Conservation (phyloP, 2,113 vertebrate species). For the Boleophthalmus pectinirostris region DNA sequence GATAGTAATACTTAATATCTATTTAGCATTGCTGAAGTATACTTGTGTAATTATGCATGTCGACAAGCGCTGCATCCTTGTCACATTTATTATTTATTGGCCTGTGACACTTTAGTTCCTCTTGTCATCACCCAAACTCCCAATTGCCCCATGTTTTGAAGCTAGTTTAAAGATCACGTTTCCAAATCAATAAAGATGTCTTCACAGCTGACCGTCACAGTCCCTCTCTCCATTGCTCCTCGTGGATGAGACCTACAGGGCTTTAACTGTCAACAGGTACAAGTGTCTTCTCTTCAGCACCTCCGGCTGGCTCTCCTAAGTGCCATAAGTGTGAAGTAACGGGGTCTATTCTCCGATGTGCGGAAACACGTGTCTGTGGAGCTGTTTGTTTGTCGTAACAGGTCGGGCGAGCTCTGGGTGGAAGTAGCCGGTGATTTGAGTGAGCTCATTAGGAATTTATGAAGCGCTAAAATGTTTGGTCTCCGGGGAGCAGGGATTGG, state of each 20-base stretch:
- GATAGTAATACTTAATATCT: background rate
- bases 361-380: slow-evolving; percentile 60
- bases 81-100: slow-evolving; percentile 3
- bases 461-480: slow-evolving; percentile 98
- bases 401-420: slow-evolving; percentile 80
- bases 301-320: slow-evolving; percentile 56
- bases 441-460: slow-evolving; percentile 99
- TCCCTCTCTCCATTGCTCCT: slow-evolving; percentile 4
- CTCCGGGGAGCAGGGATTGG: slow-evolving; percentile 86
- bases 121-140: slow-evolving; percentile 1
- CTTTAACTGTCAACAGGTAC: slow-evolving; percentile 51
- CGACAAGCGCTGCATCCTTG: background rate
- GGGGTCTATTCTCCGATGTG: slow-evolving; percentile 41
- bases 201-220: background rate
- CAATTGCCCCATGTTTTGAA: slow-evolving; percentile 3
- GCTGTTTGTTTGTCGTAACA: slow-evolving; percentile 75
- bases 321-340: slow-evolving; percentile 64
- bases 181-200: slow-evolving; percentile 22
- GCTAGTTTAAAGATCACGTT: slow-evolving; percentile 18
- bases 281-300: slow-evolving; percentile 52
- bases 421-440: slow-evolving; percentile 90
- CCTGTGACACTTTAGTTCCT: slow-evolving; percentile 11
- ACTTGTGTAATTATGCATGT: background rate
- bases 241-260: slow-evolving; percentile 13
- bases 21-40: background rate